Evolutionary conservation across 2,797 vertebrate genomes (phyloP).

Genomic region (Somateria mollissima): DNA sequence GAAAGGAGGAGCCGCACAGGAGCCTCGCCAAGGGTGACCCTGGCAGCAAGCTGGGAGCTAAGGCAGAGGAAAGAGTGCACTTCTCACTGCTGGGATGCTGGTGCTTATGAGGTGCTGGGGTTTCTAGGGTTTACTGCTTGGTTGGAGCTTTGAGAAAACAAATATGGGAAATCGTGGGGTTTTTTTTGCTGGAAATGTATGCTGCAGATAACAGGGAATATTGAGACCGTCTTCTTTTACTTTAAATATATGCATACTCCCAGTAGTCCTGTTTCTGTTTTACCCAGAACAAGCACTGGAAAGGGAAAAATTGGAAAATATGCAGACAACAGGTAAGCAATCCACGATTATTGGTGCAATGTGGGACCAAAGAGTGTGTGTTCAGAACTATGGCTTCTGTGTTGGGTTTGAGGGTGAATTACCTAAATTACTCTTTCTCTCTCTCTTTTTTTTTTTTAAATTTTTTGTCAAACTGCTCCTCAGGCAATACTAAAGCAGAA

Average conservation of each 20-base stretch:
- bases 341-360: neutral
- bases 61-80: neutral
- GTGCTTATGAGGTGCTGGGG: neutral
- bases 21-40: slow-evolving; percentile 6
- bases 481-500: neutral
- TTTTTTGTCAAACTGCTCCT: neutral
- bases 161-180: neutral
- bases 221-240: neutral
- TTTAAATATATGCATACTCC: neutral
- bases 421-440: neutral
- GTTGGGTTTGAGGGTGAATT: neutral
- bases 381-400: neutral
- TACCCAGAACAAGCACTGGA: neutral
- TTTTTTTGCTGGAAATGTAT: neutral
- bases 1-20: neutral
- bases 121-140: neutral
- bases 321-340: neutral
- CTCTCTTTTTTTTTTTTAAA: neutral
- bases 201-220: neutral
- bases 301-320: neutral
- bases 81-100: neutral
- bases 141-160: neutral
- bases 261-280: neutral
- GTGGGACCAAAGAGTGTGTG: neutral
- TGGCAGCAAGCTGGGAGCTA: neutral